Evolutionary conservation across 2,888 invertebrate genomes (phyloP), one percentile per base, ranked within the genome.

Genomic region (Acrobasis repandana): DNA sequence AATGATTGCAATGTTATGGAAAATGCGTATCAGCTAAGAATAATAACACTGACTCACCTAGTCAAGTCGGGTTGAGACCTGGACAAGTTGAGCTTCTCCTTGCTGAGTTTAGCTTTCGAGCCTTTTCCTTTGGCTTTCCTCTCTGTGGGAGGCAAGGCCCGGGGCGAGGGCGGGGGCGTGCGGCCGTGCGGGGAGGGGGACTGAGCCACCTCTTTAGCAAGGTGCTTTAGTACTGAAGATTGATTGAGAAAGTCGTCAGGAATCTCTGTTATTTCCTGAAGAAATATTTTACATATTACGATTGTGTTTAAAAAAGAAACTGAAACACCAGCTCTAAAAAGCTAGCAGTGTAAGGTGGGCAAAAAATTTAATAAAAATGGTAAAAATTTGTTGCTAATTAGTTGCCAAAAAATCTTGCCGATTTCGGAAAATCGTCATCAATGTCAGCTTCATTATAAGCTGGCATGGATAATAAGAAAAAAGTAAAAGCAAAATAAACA

Each of bases 51-150:
- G 52, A 66, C 73, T 93, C 76, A 92, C 85, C 95, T 94, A 0
- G 95, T 95, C 67, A 97, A 90, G 88, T 97, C 97, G 0, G 97
- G 97, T 79, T 97, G 97, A 0, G 97, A 97, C 73, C 96, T 94
- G 6, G 96, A 96, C 63, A 96, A 77, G 63, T 93, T 95, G 4
- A 95, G 82, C 72, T 94, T 95, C 71, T 95, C 95, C 65, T 91
- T 92, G 73, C 86, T 91, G 0, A 92, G 83, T 61, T 89, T 88
- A 6, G 84, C 83, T 64, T 90, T 91, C 1, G 83, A 75, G 5
- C 79, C 82, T 61, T 88, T 88, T 54, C 83, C 79, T 64, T 88
- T 89, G n/a, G 71, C 61, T 62, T 86, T 83, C 50, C 83, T 74
- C 14, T 81, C 77, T 9, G 76, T 80, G n/a, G 80, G 76, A 11